Base-by-base conservation (phyloP, 92 coral and sea anemone genomes). In the Phenganax stokvisi region DNA sequence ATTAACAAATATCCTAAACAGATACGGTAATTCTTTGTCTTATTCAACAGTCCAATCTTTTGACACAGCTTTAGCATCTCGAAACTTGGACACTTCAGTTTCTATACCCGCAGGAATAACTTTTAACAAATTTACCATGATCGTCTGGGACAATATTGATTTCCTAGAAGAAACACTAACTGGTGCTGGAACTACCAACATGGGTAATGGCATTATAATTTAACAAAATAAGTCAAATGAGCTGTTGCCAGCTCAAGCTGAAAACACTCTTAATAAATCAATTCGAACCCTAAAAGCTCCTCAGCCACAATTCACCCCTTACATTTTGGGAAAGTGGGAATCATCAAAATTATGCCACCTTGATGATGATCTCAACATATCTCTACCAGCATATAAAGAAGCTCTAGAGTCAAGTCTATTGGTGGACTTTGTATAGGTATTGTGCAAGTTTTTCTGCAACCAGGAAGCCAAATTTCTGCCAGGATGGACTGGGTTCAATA, bases 81-180 rank as follows among this genome's bases (percentile, higher is more conserved):
- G 25, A 59, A 13, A 59, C 25, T 59, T 59, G 25, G 1, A 6
- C 65, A 59, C 16, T 6, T 13, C 65, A 59, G 65, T 59, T 13
- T 59, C 65, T 59, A 59, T 59, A 59, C 65, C 65, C 1, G 65
- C 3, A 59, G 65, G 65, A 20, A 59, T 59, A 59, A 59, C 15
- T 13, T 20, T 20, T 13, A 59, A 59, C 65, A 59, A 59, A 20
- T 59, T 59, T 20, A 59, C 65, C 15, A 59, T 20, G 25, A 13
- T 59, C 1, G 65, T 59, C 15, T 59, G 6, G 65, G 65, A 59
- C 65, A 59, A 59, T 59, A 59, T 59, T 20, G 65, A 59, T 59
- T 59, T 59, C 65, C 65, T 59, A 13, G 65, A 59, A 59, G 65
- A 59, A 59, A 59, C 65, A 59, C 65, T 6, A 59, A 59, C 16